phyloP scores from a whole-genome alignment of 1,140 invertebrate species.

The Heliconius hewitsoni region DNA sequence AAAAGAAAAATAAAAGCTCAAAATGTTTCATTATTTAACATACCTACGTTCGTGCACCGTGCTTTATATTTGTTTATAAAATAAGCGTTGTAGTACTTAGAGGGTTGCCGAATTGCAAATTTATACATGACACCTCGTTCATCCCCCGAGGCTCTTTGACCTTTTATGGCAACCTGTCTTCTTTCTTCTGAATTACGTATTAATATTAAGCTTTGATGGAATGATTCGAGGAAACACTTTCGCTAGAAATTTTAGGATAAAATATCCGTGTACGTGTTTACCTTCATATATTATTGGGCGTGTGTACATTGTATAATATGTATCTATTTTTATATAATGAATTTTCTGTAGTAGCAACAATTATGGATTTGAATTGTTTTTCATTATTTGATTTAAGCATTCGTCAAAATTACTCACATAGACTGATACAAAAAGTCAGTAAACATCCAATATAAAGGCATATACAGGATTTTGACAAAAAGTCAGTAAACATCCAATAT shows the following conservation, averaged over 20 bases:
- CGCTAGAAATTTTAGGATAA: background rate
- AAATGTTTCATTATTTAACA: slow-evolving; percentile 20
- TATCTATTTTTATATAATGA: too few relatives aligned
- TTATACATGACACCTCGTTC: slow-evolving; percentile 52
- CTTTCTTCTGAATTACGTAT: slow-evolving; percentile 19
- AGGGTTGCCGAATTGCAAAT: slow-evolving; percentile 54
- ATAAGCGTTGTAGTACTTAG: slow-evolving; percentile 47
- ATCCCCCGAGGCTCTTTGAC: slow-evolving; percentile 34
- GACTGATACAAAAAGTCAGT: background rate
- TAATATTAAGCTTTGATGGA: slow-evolving; percentile 14
- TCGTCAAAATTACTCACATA: too few relatives aligned
- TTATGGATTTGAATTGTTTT: too few relatives aligned
- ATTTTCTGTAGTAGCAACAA: too few relatives aligned
- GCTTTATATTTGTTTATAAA: slow-evolving; percentile 48
- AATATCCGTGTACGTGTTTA: background rate
- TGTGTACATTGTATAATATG: too few relatives aligned
- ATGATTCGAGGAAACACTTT: slow-evolving; percentile 12
- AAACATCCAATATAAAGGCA: background rate
- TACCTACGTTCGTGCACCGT: slow-evolving; percentile 2
- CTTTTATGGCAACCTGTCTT: slow-evolving; percentile 24
- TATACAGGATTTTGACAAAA: background rate
- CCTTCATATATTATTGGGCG: background rate
- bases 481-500: background rate
- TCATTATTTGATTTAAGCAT: too few relatives aligned
- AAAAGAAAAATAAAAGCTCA: too few relatives aligned